Evolutionary conservation across 2,113 vertebrate species (phyloP).

Genomic region (Tringa solitaria): DNA sequence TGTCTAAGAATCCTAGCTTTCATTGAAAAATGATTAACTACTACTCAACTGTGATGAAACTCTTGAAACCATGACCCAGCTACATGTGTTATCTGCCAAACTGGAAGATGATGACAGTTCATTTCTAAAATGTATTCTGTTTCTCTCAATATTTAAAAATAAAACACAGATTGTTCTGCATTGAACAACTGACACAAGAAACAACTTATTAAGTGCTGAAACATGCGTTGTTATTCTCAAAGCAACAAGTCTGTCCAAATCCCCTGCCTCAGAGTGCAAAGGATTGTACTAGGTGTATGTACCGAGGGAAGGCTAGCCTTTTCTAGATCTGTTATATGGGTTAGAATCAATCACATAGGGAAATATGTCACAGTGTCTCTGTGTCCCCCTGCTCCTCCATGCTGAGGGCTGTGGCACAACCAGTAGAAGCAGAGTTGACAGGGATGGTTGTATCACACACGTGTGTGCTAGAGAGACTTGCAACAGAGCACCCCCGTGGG

Average conservation of each 20-base stretch:
- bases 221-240: neutral
- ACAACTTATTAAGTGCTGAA: neutral
- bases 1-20: neutral
- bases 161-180: neutral
- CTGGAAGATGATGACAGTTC: neutral
- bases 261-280: neutral
- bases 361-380: neutral
- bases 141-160: neutral
- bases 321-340: neutral
- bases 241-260: neutral
- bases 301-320: neutral
- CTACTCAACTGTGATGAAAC: neutral
- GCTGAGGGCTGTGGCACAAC: neutral
- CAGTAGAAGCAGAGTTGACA: neutral
- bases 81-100: neutral
- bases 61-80: neutral
- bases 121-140: neutral
- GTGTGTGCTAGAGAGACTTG: neutral
- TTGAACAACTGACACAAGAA: neutral
- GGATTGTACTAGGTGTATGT: neutral
- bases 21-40: neutral
- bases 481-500: rapidly evolving
- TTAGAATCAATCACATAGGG: neutral
- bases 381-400: neutral
- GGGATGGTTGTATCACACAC: neutral